Evolutionary conservation across 2,113 vertebrate species (phyloP), one percentile per base, ranked within the genome.

Genomic region (Ondatra zibethicus): DNA sequence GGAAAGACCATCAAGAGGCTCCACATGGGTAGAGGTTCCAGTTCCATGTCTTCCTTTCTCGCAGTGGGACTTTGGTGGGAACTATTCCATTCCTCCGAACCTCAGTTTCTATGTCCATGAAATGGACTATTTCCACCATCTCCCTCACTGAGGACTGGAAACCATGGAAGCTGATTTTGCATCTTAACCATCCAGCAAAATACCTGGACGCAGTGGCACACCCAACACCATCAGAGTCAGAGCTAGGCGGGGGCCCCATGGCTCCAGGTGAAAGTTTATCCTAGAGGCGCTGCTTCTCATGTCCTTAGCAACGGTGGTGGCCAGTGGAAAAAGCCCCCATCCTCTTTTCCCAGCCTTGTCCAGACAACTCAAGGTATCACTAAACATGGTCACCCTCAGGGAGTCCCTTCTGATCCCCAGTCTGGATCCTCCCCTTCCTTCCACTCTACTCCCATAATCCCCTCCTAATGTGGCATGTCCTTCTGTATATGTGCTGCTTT

Each of bases 211-310:
- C 23, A 65, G 42, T 1, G 0, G 50, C 0, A 39, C 10, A 55
- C 63, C 29, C 76, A 11, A 3, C 0, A 0, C 11, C 33, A n/a
- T 50, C 50, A 39, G 39, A 86, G 42, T 50, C 92, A 76, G 81
- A 81, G 70, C 3, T 8, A 14, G 36, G 87, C 2, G 0, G 76
- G 39, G 19, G 14, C 3, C 55, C 66, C 8, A 5, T 1, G 7
- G 9, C 19, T 25, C n/a, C 52, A 39, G 23, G 55, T 0, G 1
- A 11, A 63, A 0, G 0, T 14, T 55, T 55, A 39, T 25, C 42
- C 47, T 8, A 36, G 2, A 84, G 47, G 29, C n/a, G 52, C 27
- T 19, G 8, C 52, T n/a, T 86, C 93, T 61, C 0, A 0, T 7
- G 23, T 19, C 85, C 33, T 47, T 6, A 52, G 14, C 39, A 65